Percentiles rank a stretch among this genome's conserved stretches.
These are phyloP conservation scores for Carassius carassius DNA, from an alignment of 2,113 vertebrate species.

Conservation along the genomic window DNA sequence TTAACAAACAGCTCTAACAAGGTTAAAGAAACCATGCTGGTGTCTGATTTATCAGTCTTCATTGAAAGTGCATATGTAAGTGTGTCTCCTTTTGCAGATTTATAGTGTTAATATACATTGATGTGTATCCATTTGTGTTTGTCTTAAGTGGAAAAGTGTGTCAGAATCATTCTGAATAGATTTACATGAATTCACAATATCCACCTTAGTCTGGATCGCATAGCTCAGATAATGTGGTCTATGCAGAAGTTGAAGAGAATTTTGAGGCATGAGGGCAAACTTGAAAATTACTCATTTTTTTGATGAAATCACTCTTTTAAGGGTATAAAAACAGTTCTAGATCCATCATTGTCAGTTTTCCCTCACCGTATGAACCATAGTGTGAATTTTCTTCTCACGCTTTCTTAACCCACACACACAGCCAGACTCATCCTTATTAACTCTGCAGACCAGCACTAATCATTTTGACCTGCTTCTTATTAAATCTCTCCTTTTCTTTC, in stretches of 20 bases:
- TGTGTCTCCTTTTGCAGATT: background rate
- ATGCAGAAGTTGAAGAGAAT: no score
- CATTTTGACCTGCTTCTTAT: constrained; percentile 21
- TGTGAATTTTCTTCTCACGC: background rate
- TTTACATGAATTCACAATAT: background rate
- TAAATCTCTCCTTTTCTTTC: background rate
- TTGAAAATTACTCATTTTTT: background rate
- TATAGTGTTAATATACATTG: background rate
- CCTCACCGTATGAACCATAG: background rate
- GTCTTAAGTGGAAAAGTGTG: background rate
- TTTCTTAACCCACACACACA: background rate
- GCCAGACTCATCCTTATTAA: constrained; percentile 27
- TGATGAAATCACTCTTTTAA: background rate
- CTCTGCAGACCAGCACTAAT: constrained; percentile 39
- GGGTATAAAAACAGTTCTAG: background rate
- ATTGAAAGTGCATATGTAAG: background rate
- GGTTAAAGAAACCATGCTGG: no score
- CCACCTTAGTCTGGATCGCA: background rate
- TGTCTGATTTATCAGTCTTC: background rate
- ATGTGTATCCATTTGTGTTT: background rate
- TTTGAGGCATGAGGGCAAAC: background rate
- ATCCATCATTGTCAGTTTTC: constrained; percentile 1
- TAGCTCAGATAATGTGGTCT: background rate
- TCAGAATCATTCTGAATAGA: background rate
- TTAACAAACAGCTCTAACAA: background rate